Conservation (phyloP, 2,113 vertebrate species). For the Numida meleagris region DNA sequence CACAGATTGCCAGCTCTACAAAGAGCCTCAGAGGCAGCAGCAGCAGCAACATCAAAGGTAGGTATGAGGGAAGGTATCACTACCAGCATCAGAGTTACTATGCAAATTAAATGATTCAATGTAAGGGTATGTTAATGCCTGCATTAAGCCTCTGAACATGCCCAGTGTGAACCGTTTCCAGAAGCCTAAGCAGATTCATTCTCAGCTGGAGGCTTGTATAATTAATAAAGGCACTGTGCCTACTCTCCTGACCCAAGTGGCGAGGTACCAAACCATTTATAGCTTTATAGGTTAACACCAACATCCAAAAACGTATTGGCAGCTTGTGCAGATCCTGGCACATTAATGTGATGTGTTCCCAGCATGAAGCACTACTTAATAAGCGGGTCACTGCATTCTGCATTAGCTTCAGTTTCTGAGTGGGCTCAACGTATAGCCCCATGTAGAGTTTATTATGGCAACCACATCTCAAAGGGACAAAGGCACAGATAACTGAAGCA, state of each 20-base stretch:
- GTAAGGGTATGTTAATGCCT: conserved; percentile 55
- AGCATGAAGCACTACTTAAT: conserved; percentile 39
- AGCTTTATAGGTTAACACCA: conserved; percentile 67
- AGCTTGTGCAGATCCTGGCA: conserved; percentile 47
- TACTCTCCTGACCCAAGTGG: conserved; percentile 61
- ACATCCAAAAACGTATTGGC: conserved; percentile 57
- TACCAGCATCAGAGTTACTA: neutral
- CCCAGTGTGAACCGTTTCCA: conserved; percentile 41
- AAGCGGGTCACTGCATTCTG: conserved; percentile 56
- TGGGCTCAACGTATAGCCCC: neutral
- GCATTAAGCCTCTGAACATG: conserved; percentile 56
- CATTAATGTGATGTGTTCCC: conserved; percentile 42
- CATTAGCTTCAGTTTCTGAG: conserved; percentile 66
- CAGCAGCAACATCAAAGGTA: conserved; percentile 19
- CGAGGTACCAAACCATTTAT: conserved; percentile 64
- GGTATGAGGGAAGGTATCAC: neutral
- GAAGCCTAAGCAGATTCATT: conserved; percentile 66
- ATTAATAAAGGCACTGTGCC: conserved; percentile 53
- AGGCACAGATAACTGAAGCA: neutral
- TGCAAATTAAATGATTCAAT: conserved; percentile 49
- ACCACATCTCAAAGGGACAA: conserved; percentile 50
- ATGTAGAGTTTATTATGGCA: conserved; percentile 34
- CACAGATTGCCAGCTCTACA: neutral
- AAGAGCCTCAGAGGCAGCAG: neutral
- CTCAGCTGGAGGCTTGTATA: conserved; percentile 68